phyloP scores from a whole-genome alignment of 2,797 vertebrate species.

The Acipenser ruthenus region DNA sequence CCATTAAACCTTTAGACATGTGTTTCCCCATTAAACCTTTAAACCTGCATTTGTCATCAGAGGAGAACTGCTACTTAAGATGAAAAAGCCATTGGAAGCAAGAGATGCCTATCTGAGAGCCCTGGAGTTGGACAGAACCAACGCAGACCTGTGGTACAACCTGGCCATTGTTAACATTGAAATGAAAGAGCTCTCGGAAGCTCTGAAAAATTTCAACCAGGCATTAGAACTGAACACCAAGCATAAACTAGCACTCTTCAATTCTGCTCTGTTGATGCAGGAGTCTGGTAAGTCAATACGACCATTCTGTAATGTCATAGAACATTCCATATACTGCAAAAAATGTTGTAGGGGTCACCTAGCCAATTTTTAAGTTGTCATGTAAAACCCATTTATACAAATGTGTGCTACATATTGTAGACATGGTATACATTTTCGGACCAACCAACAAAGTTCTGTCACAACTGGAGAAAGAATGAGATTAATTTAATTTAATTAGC shows the following conservation, averaged over 20 bases:
- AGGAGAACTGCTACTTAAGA: slow-evolving; percentile 92
- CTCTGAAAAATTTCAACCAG: slow-evolving; percentile 86
- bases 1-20: too few species aligned
- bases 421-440: too few species aligned
- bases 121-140: slow-evolving; percentile 80
- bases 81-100: slow-evolving; percentile 92
- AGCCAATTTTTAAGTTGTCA: too few species aligned
- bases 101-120: slow-evolving; percentile 89
- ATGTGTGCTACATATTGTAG: too few species aligned
- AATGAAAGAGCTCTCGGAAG: slow-evolving; percentile 88
- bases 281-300: slow-evolving; percentile 77
- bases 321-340: too few species aligned
- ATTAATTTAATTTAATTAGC: too few species aligned
- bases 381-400: too few species aligned
- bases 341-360: too few species aligned
- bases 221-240: slow-evolving; percentile 82
- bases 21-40: too few species aligned
- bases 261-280: slow-evolving; percentile 94
- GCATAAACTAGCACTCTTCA: slow-evolving; percentile 91
- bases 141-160: slow-evolving; percentile 97
- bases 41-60: slow-evolving; percentile 40
- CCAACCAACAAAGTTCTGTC: too few species aligned
- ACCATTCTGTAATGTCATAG: too few species aligned
- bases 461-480: too few species aligned
- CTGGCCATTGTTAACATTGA: slow-evolving; percentile 96